Evolutionary conservation across 2,888 invertebrate species (phyloP), one percentile per base, ranked within the genome.

Genomic region (Melikaiella ostensackeni): DNA sequence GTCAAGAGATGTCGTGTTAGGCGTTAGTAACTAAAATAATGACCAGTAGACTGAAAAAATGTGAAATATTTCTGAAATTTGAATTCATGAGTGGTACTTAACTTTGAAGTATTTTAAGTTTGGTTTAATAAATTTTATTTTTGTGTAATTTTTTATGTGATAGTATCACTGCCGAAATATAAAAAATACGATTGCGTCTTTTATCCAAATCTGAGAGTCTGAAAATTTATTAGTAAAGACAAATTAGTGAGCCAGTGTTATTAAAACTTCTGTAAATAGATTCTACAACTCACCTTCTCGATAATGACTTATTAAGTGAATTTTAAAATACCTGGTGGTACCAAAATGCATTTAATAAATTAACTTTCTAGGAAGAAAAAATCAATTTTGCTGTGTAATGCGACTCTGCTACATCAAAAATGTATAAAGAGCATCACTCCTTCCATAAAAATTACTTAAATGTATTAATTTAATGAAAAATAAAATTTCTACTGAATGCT

Each of bases 381-480:
- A 11, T 16, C 24, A 13, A 57, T 11, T 13, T 57, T 27, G 24
- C 11, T 59, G 24, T 2, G 57, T 24, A 59, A 27, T 24, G 46
- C 19, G 19, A 46, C 7, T n/a, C 7, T 46, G 19, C 7, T 19
- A 21, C 8, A 55, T 55, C 21, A 19, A 21, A 50, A n/a, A 50
- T n/a, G 42, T 50, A 50, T 50, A n/a, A 50, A 8, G 2, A 55
- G 9, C 9, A 9, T 55, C 50, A 21, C 50, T 21, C n/a, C n/a
- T 55, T 55, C 21, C 50, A 55, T 55, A 21, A 21, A 55, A 2
- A 55, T 55, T n/a, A 55, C 21, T 55, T 21, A 55, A 7, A 13
- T 59, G 57, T 59, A 59, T 59, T 59, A 59, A 59, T 27, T 27
- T 16, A 59, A 24, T 24, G 21, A 59, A 59, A 27, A 59, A 59